Conservation (phyloP, 2,113 vertebrate species). For the Odocoileus virginianus region DNA sequence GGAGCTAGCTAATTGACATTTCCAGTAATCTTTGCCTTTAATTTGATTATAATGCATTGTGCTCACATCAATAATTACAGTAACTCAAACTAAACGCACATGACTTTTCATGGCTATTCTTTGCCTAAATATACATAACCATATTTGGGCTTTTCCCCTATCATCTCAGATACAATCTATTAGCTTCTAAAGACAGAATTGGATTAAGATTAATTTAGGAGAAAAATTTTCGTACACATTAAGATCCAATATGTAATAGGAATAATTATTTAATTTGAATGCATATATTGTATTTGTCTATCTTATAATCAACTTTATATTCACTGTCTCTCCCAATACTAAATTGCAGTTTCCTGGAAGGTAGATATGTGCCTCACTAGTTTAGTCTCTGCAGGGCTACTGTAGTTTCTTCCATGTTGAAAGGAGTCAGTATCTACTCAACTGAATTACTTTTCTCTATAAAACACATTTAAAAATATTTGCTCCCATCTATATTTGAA, state of each 20-base stretch:
- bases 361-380: not conserved
- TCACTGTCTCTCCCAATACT: not conserved
- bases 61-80: not conserved
- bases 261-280: not conserved
- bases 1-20: slow-evolving; percentile 25
- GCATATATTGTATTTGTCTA: not conserved
- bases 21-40: slow-evolving; percentile 58
- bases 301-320: not conserved
- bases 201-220: not conserved
- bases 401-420: not conserved
- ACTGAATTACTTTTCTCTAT: not conserved
- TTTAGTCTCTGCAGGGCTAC: not conserved
- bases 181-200: not conserved
- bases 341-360: not conserved
- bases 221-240: not conserved
- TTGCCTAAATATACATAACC: not conserved
- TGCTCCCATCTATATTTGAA: not conserved
- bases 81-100: not conserved
- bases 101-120: not conserved
- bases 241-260: not conserved
- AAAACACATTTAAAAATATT: not conserved
- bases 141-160: not conserved
- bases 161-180: not conserved
- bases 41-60: not conserved
- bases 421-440: not conserved